Evolutionary conservation across 2,797 vertebrate genomes (phyloP).

Genomic region (Chrosomus eos): DNA sequence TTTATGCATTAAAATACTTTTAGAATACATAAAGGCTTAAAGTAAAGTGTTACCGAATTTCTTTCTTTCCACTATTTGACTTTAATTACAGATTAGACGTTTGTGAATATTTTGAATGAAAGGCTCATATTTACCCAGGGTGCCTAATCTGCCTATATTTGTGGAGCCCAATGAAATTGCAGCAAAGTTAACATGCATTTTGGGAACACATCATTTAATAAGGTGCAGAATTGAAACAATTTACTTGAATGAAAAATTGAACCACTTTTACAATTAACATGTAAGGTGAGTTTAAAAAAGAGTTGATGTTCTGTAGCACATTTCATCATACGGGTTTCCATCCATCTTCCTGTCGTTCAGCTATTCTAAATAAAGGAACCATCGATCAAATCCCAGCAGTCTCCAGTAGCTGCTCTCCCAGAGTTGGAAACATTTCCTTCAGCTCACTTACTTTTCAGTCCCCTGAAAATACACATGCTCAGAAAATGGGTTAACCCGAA

Average conservation of each 20-base stretch:
- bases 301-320: background rate
- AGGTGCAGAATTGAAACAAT: background rate
- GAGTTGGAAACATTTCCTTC: background rate
- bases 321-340: slow-evolving; percentile 13
- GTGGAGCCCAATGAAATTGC: background rate
- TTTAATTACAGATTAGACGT: too few relatives aligned
- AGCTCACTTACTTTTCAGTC: background rate
- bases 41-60: too few relatives aligned
- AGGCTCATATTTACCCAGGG: background rate
- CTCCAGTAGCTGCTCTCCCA: slow-evolving; percentile 7
- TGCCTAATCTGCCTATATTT: background rate
- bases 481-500: slow-evolving; percentile 29
- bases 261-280: background rate
- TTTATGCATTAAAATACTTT: too few relatives aligned
- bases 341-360: slow-evolving; percentile 29
- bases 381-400: slow-evolving; percentile 33
- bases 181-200: background rate
- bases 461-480: background rate
- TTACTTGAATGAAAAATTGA: background rate
- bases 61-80: too few relatives aligned
- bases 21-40: too few relatives aligned
- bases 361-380: slow-evolving; percentile 37
- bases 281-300: background rate
- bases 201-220: background rate
- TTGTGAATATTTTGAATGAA: background rate